Evolutionary conservation across 2,113 vertebrate genomes (phyloP).

Genomic region (Oreocharis arfaki): DNA sequence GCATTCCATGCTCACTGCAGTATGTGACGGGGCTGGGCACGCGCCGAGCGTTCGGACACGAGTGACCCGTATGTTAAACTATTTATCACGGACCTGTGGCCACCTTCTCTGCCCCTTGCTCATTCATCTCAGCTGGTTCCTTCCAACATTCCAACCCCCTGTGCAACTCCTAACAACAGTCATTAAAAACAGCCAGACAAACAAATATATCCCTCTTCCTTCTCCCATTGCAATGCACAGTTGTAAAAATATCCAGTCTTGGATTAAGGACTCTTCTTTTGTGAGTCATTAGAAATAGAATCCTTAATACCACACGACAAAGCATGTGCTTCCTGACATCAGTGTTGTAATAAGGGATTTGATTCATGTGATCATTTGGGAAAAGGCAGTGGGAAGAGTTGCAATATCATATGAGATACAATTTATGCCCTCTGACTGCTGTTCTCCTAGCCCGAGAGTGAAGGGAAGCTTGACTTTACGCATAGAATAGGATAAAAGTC

Average conservation of each 20-base stretch:
- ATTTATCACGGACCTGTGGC: background rate
- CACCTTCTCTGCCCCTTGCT: background rate
- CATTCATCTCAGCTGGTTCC: background rate
- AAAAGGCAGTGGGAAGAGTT: background rate
- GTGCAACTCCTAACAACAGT: background rate
- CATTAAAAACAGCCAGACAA: background rate
- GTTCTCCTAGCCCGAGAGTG: background rate
- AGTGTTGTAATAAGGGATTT: background rate
- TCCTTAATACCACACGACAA: background rate
- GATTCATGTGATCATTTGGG: background rate
- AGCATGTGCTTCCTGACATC: background rate
- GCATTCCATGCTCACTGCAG: background rate
- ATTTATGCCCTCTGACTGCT: background rate
- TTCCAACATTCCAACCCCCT: background rate
- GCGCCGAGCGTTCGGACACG: fast-evolving
- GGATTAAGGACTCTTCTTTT: background rate
- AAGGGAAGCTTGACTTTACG: background rate
- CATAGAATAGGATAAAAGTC: background rate
- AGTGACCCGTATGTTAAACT: background rate
- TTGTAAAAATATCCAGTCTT: background rate
- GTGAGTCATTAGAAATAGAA: background rate
- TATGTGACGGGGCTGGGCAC: fast-evolving
- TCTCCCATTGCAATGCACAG: background rate
- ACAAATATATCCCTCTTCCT: background rate
- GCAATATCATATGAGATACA: background rate